A percentile compares a stretch with the other conserved stretches of the same genome.
phyloP scores from a whole-genome alignment of 2,888 invertebrate species.

The Aleiodes testaceus region DNA sequence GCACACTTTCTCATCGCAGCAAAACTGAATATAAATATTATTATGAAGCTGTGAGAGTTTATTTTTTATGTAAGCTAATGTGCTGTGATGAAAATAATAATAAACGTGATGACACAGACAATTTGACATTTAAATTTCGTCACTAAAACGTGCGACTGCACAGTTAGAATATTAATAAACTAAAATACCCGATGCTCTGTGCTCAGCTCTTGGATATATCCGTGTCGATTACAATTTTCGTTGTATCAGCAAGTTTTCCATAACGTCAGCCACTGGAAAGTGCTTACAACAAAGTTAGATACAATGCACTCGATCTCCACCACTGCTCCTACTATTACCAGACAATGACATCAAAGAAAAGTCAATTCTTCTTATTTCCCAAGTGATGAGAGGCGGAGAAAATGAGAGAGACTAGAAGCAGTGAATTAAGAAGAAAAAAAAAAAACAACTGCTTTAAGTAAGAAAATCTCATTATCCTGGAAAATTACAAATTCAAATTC shows the following conservation, averaged over 20 bases:
- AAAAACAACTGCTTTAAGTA: neutral
- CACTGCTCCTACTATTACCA: neutral
- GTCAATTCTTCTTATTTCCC: neutral
- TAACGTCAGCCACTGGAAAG: neutral
- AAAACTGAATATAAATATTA: neutral
- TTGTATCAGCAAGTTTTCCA: constrained; percentile 41
- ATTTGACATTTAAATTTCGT: constrained; percentile 40
- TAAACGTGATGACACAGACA: constrained; percentile 34
- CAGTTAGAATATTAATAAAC: constrained; percentile 43
- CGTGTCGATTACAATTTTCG: constrained; percentile 37
- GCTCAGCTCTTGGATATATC: constrained; percentile 10
- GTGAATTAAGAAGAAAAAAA: neutral
- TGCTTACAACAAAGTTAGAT: constrained; percentile 6
- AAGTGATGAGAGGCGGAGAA: neutral
- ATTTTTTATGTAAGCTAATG: neutral
- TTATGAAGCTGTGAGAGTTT: neutral
- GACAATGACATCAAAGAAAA: neutral
- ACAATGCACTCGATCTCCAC: constrained; percentile 21
- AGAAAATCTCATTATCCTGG: constrained; percentile 18
- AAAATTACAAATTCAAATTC: constrained; percentile 30
- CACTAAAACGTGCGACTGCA: constrained; percentile 21
- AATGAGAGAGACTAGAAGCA: neutral
- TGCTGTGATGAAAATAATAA: constrained; percentile 28
- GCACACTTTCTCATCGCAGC: no score
- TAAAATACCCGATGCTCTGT: constrained; percentile 26